Evolutionary conservation across 1,140 invertebrate species (phyloP), one percentile per base, ranked within the genome.

Genomic region (Lysiphlebus fabarum): DNA sequence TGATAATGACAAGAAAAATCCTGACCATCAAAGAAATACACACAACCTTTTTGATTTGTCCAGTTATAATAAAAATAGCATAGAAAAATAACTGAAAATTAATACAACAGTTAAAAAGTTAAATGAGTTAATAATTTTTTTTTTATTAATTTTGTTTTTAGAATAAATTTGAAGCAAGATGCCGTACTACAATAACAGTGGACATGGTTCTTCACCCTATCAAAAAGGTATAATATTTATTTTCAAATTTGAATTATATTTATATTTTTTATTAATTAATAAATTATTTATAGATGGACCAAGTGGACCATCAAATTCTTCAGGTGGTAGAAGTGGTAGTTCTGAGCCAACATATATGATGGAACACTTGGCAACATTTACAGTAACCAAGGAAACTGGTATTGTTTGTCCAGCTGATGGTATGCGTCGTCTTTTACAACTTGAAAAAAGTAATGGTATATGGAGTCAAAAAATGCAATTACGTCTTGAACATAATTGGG

Each of bases 381-480:
- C 93, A 2, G 93, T 98, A 40, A 91, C 91, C 44, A 86, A 91
- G 70, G 90, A 93, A 73, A 90, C 87, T 9, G 90, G 92, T 47
- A 91, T 94, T 70, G 84, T 92, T 40, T 91, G 91, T 77, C 90
- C 91, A 7, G 86, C 90, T 7, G 96, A 99, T 82, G 97, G 97
- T n/a, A 95, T 99, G 87, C 82, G 95, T 17, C 84, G 95, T 42
- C 83, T 99, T 47, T 82, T 97, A 26, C 93, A 97, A 76, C 86
- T 99, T 79, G 97, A 99, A 82, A 97, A 97, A 80, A 93, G 92
- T 37, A 96, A 93, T 68, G 95, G 95, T 66, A 98, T 99, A 74
- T 99, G 96, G 96, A 98, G 95, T 40, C 96, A 99, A 81, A 96
- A 96, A 74, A 97, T 98, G 92, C 87, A 94, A 68, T 81, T 98